Conservation (phyloP, 2,113 vertebrate genomes). For the Taxidea taxus region DNA sequence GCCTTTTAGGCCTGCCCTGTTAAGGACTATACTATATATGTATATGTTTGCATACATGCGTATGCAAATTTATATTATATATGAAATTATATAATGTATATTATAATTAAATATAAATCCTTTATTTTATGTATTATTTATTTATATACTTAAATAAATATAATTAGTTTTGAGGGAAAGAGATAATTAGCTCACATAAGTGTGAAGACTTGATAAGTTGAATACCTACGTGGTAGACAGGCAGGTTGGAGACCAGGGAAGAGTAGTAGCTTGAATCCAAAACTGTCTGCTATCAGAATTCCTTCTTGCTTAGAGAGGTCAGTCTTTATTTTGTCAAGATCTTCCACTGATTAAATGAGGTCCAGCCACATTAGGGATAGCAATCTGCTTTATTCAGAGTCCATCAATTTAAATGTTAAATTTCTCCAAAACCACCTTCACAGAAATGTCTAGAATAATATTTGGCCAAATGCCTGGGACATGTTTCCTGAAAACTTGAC, state of each 20-base stretch:
- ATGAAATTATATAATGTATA: neutral
- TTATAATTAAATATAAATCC: neutral
- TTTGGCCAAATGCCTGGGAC: neutral
- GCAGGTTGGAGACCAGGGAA: neutral
- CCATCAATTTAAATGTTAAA: neutral
- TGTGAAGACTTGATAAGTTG: neutral
- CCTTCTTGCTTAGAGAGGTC: neutral
- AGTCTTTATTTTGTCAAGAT: neutral
- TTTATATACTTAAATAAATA: neutral
- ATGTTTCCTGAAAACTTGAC: neutral
- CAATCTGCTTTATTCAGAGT: neutral
- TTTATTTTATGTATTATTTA: neutral
- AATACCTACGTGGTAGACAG: neutral
- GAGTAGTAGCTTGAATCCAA: neutral
- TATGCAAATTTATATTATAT: neutral
- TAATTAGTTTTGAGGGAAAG: neutral
- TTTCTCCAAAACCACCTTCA: neutral
- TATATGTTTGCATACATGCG: neutral
- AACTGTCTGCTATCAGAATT: neutral
- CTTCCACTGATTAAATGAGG: neutral
- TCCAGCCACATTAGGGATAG: neutral
- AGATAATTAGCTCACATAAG: neutral
- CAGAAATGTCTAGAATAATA: neutral
- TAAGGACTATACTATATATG: neutral
- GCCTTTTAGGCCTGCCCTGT: neutral